These are phyloP conservation scores for Piaya cayana DNA, from an alignment of 2,113 vertebrate genomes.

Conservation along the genomic window DNA sequence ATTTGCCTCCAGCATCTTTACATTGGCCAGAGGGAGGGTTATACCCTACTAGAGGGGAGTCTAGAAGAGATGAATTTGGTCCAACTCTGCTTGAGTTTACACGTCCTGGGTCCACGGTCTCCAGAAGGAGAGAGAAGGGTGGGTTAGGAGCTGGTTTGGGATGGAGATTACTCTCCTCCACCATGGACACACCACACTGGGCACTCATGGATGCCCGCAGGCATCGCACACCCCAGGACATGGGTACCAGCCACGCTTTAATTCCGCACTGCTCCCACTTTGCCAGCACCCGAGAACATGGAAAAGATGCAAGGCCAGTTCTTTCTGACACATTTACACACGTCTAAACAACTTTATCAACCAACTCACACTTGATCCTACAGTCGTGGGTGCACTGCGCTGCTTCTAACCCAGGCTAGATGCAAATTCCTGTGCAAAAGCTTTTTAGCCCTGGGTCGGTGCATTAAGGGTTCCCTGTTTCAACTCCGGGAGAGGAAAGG, in stretches of 20 bases:
- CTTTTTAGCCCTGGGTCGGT: rapidly evolving
- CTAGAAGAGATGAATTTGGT: too few relatives aligned
- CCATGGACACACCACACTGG: rapidly evolving
- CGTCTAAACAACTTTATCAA: background rate
- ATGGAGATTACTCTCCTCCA: background rate
- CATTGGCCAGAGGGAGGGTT: too few relatives aligned
- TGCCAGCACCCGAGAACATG: rapidly evolving
- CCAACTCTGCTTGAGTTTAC: rapidly evolving
- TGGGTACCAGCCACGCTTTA: rapidly evolving
- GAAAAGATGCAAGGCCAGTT: background rate
- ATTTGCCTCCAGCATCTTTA: too few relatives aligned
- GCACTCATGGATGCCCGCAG: background rate
- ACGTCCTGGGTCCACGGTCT: rapidly evolving
- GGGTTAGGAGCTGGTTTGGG: background rate
- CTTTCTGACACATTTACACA: rapidly evolving
- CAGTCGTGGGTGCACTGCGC: rapidly evolving
- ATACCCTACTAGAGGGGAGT: rapidly evolving
- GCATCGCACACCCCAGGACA: background rate
- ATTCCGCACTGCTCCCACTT: rapidly evolving
- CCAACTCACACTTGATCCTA: rapidly evolving
- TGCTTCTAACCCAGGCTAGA: background rate
- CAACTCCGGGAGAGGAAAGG: background rate
- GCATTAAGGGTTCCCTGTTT: rapidly evolving
- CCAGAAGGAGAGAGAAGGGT: background rate
- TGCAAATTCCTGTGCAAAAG: rapidly evolving